Evolutionary conservation across 1,140 invertebrate species (phyloP), one percentile per base, ranked within the genome.

Genomic region (Oryctes rhinoceros): DNA sequence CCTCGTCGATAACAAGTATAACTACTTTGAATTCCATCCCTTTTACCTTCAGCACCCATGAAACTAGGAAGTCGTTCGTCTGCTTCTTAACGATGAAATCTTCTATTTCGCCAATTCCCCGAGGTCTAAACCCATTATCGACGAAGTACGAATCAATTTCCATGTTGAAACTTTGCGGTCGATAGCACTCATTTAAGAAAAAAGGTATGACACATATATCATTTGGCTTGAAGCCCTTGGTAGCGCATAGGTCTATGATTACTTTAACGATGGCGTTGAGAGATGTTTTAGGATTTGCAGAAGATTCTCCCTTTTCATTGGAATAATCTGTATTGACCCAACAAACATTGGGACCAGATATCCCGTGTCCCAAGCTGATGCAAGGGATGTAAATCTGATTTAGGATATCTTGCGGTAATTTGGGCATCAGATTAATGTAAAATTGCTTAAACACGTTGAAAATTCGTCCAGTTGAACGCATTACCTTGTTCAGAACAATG

Each of bases 11-110:
- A 4, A 83, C 85, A 80, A 88, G 85, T 7, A 88, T 83, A 47
- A 88, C 86, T 1, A 87, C 86, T 79, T 87, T 88, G 80, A 88
- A 88, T 78, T 88, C 87, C 15, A 88, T 81, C 0, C 87, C 87
- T 81, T 88, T 88, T 7, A 87, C 85, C 47, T 86, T 80, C 24
- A 88, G 80, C 13, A 84, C 84, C 87, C 87, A 88, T 2, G 86
- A 82, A 18, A 87, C 81, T 11, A 88, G 80, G 79, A 88, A 87
- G 49, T 86, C 81, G 77, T 87, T 85, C 5, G 84, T 82, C 78
- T 84, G 82, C 44, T 78, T 82, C 24, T 83, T 80, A 4, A 49
- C 80, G 13, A 88, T 35, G 71, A 86, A 88, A 15, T 83, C 81
- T 81, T 88, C 87, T 10, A 88, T 85, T 78, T 87, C 84, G 24